Conservation (phyloP, 2,888 invertebrate species). For the Gerris lacustris region DNA sequence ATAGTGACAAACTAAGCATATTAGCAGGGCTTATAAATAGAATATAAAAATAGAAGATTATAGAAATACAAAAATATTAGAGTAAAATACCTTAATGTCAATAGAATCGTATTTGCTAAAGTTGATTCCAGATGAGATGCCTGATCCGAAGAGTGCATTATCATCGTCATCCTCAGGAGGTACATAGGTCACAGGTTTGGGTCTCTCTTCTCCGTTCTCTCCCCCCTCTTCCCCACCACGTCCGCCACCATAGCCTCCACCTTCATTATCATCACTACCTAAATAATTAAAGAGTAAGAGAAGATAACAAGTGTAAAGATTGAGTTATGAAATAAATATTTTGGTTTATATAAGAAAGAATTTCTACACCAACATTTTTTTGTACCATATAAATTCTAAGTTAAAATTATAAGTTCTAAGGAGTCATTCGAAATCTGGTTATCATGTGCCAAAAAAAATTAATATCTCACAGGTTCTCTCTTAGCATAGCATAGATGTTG, state of each 20-base stretch:
- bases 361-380: too few relatives aligned
- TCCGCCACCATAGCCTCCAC: slow-evolving; percentile 22
- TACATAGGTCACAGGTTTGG: slow-evolving; percentile 47
- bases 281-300: neutral
- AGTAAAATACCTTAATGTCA: slow-evolving; percentile 59
- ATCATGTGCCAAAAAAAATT: too few relatives aligned
- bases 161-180: slow-evolving; percentile 65
- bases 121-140: slow-evolving; percentile 73
- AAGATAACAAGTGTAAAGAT: neutral
- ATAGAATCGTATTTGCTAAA: slow-evolving; percentile 83
- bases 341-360: too few relatives aligned
- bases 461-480: too few relatives aligned
- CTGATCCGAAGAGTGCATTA: slow-evolving; percentile 52
- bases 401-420: too few relatives aligned
- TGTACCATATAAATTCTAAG: too few relatives aligned
- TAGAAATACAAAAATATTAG: neutral
- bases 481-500: too few relatives aligned
- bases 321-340: too few relatives aligned
- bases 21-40: neutral
- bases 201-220: neutral
- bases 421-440: too few relatives aligned
- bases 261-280: neutral
- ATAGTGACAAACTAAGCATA: too few relatives aligned
- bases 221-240: slow-evolving; percentile 21
- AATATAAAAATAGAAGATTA: slow-evolving; percentile 8